Evolutionary conservation across 2,888 invertebrate genomes (phyloP), one percentile per base, ranked within the genome.

Genomic region (Zootermopsis nevadensis): DNA sequence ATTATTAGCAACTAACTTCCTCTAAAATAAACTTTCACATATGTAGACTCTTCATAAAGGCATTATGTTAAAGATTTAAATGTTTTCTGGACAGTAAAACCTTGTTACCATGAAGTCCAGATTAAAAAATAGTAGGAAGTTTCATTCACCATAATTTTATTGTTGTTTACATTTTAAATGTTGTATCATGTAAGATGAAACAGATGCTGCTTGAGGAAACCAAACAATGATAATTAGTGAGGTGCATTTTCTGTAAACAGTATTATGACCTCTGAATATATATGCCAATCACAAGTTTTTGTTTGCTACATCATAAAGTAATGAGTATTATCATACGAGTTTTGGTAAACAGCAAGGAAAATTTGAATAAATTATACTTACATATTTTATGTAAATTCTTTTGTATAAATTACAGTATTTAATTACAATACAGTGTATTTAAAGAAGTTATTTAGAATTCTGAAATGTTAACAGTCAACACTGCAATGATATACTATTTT

Each of bases 41-140:
- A n/a, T 38, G 27, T 79, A 66, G 60, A 7, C 35, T 79, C 66
- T 35, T 79, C 10, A 79, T 55, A 79, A 79, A 66, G 79, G 79
- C 79, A 35, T 79, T 79, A 79, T 79, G 66, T 79, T 79, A 35
- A 79, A 66, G 79, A 79, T 79, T 79, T 79, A 79, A 79, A 35
- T 66, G 79, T 30, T 79, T 38, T 79, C 66, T 79, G 35, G 35
- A 79, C 79, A 79, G 79, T 79, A 79, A 79, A 79, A 79, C 79
- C 79, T 79, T 79, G 79, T 79, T 79, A 27, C 27, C n/a, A 79
- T 10, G 27, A 55, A 24, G 66, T 66, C 55, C 38, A 79, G 60
- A 38, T 38, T 38, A 12, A 74, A 38, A 74, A 33, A 38, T 74
- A 74, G 4, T 38, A 33, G 10, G 2, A 33, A 69, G 22, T 69